Percentiles rank a stretch among this genome's conserved stretches.
These are phyloP conservation scores for Netelia melanura DNA, from an alignment of 2,888 invertebrate genomes.

Conservation along the genomic window DNA sequence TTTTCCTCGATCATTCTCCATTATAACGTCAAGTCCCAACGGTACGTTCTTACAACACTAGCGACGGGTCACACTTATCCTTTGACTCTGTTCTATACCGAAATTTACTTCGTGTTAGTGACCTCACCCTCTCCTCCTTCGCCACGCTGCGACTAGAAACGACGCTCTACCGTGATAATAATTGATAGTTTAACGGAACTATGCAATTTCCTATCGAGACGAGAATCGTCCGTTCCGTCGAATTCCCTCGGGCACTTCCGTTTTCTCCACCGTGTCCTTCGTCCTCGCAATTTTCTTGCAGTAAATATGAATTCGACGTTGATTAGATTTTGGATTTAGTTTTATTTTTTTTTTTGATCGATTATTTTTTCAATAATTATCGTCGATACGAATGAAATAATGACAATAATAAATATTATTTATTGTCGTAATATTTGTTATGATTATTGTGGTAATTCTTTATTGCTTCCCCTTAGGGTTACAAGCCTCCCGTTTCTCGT, in stretches of 20 bases:
- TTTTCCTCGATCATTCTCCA: background rate
- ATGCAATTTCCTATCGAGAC: conserved; percentile 60
- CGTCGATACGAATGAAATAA: no score
- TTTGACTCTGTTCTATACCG: conserved; percentile 10
- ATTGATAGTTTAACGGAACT: conserved; percentile 41
- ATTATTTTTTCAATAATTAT: no score
- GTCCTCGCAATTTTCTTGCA: background rate
- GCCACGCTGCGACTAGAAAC: background rate
- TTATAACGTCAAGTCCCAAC: no score
- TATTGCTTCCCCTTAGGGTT: no score
- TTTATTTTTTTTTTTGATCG: no score
- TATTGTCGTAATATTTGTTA: no score
- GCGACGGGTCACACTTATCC: background rate
- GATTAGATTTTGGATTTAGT: no score
- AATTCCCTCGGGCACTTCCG: conserved; percentile 36
- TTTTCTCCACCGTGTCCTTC: conserved; percentile 23
- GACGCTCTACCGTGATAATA: conserved; percentile 37
- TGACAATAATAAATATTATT: no score
- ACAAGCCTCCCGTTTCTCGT: no score
- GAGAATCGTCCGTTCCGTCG: conserved; percentile 30
- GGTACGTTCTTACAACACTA: background rate
- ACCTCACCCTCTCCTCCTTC: background rate
- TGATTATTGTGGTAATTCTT: no score
- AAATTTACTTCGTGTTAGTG: background rate
- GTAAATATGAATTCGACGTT: background rate